These are phyloP conservation scores for Busseola fusca DNA, from an alignment of 2,888 invertebrate species.

Conservation along the genomic window DNA sequence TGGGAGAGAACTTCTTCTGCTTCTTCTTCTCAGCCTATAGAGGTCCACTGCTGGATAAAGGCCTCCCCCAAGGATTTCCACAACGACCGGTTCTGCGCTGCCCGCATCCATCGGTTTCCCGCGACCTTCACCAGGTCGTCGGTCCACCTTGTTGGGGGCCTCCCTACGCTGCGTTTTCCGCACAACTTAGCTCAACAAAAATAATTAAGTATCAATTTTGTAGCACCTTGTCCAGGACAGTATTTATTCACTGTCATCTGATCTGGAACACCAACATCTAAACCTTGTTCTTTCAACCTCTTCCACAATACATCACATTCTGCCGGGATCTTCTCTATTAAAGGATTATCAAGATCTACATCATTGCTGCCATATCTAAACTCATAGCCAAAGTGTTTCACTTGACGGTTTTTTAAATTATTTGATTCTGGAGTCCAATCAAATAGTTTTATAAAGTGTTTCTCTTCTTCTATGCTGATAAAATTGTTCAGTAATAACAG, in stretches of 20 bases:
- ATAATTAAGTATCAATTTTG: background rate
- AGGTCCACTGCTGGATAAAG: too few relatives aligned
- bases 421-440: constrained; percentile 81
- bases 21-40: too few relatives aligned
- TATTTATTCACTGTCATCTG: constrained; percentile 96
- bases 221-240: constrained; percentile 93
- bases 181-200: too few relatives aligned
- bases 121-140: too few relatives aligned
- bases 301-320: constrained; percentile 91
- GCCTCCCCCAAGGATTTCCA: too few relatives aligned
- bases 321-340: constrained; percentile 91
- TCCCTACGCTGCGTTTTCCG: too few relatives aligned
- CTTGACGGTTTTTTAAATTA: constrained; percentile 93
- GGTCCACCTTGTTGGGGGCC: too few relatives aligned
- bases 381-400: constrained; percentile 97
- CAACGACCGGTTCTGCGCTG: too few relatives aligned
- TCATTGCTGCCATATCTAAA: constrained; percentile 96
- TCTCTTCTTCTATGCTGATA: constrained; percentile 92
- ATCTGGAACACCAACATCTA: constrained; percentile 89
- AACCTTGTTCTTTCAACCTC: constrained; percentile 82
- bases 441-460: constrained; percentile 88
- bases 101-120: too few relatives aligned
- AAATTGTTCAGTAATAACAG: constrained; percentile 92
- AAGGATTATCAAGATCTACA: constrained; percentile 92
- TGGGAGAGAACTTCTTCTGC: background rate